Evolutionary conservation across 1,140 invertebrate species (phyloP).

Genomic region (Tetramorium alpestre): DNA sequence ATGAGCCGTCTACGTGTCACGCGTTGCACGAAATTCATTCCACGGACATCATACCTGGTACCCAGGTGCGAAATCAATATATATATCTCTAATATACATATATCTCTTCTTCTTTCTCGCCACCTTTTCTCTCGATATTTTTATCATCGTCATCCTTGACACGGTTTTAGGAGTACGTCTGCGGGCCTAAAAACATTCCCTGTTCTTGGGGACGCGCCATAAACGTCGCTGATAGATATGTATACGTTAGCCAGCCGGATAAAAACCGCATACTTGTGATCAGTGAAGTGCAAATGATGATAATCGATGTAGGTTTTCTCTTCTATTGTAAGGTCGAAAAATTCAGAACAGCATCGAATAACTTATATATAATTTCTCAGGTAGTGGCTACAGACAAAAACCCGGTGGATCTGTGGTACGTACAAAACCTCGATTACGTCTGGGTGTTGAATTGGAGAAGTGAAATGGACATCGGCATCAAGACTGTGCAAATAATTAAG

Average conservation of each 20-base stretch:
- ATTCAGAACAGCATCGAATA: not conserved
- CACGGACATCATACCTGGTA: slow-evolving; percentile 91
- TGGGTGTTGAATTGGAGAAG: slow-evolving; percentile 92
- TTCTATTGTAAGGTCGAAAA: not conserved
- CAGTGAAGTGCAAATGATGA: slow-evolving; percentile 90
- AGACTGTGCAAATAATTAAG: slow-evolving; percentile 92
- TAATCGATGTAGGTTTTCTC: slow-evolving; percentile 88
- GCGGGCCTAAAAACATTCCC: slow-evolving; percentile 88
- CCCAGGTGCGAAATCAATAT: slow-evolving; percentile 85
- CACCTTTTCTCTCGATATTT: not conserved
- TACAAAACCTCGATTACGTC: slow-evolving; percentile 91
- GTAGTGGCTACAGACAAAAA: slow-evolving; percentile 91
- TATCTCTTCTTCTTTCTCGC: not conserved
- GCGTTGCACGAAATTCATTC: slow-evolving; percentile 91
- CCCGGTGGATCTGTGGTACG: slow-evolving; percentile 91
- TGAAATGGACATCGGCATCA: slow-evolving; percentile 87
- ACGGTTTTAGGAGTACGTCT: slow-evolving; percentile 88
- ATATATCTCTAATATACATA: not conserved
- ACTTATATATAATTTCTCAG: slow-evolving; percentile 79
- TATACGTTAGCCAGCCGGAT: slow-evolving; percentile 91
- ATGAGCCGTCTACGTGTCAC: slow-evolving; percentile 91
- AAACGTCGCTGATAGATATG: slow-evolving; percentile 90
- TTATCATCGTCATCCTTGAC: not conserved
- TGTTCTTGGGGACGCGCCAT: slow-evolving; percentile 92
- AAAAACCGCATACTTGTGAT: slow-evolving; percentile 91